Evolutionary conservation across 2,888 invertebrate species (phyloP).

Genomic region (Hypsopygia costalis): DNA sequence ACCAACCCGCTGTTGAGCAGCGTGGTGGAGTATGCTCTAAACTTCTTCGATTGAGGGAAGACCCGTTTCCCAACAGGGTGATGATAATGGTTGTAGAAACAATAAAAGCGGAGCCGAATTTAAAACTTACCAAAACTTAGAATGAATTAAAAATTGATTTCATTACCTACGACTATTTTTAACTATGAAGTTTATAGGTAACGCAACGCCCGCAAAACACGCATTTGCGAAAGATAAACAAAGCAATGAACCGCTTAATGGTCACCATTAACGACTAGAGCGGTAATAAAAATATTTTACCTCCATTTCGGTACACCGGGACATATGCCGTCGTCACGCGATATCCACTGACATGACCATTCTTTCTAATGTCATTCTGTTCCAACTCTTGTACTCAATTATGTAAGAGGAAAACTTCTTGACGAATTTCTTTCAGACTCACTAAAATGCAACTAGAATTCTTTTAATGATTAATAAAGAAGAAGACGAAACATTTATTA

Average conservation of each 20-base stretch:
- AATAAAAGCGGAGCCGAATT: too few relatives aligned
- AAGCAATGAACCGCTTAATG: constrained; percentile 38
- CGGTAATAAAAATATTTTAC: constrained; percentile 18
- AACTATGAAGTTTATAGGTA: constrained; percentile 10
- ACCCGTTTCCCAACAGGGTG: too few relatives aligned
- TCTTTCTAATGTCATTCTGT: constrained; percentile 3
- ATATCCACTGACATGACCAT: constrained; percentile 5
- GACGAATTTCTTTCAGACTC: too few relatives aligned
- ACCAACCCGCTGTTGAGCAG: too few relatives aligned
- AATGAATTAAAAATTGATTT: too few relatives aligned
- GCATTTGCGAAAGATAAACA: constrained; percentile 43
- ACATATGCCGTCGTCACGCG: constrained; percentile 13
- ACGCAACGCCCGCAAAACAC: constrained; percentile 22
- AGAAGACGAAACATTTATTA: constrained; percentile 6
- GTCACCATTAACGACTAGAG: constrained; percentile 11
- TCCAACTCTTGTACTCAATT: constrained; percentile 45
- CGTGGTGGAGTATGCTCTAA: too few relatives aligned
- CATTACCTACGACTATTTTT: background rate
- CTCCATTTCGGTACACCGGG: constrained; percentile 8
- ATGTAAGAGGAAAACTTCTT: background rate
- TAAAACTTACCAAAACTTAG: too few relatives aligned
- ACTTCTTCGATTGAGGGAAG: too few relatives aligned
- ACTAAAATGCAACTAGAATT: too few relatives aligned
- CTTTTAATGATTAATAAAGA: too few relatives aligned
- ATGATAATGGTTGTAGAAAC: too few relatives aligned